phyloP scores from a whole-genome alignment of 2,888 invertebrate species.

The Dusona sp. region DNA sequence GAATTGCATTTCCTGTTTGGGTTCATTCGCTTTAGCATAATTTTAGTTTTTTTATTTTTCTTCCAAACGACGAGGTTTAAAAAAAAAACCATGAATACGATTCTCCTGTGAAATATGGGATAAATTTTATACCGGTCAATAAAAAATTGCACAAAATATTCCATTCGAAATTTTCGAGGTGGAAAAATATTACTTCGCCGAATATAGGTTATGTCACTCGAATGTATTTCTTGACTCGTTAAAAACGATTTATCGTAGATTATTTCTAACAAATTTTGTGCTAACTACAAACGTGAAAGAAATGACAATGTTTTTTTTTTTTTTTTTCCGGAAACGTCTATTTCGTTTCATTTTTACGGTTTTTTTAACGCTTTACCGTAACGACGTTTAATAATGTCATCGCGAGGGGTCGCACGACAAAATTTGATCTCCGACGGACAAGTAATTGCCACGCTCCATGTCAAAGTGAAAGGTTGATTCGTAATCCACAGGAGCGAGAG shows the following conservation, averaged over 20 bases:
- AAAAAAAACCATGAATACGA: no score
- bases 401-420: neutral
- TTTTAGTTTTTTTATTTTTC: neutral
- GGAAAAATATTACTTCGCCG: neutral
- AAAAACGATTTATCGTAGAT: neutral
- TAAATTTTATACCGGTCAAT: neutral
- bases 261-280: neutral
- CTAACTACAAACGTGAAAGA: neutral
- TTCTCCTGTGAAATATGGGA: neutral
- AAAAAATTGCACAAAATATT: neutral
- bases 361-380: neutral
- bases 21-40: neutral
- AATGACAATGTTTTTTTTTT: no score
- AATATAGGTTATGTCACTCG: neutral
- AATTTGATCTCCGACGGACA: neutral
- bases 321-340: neutral
- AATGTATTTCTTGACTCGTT: neutral
- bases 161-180: neutral
- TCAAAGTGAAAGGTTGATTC: slow-evolving; percentile 3
- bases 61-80: neutral
- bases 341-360: neutral
- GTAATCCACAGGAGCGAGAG: neutral
- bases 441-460: neutral
- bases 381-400: neutral
- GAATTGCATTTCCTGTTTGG: neutral